Base-by-base conservation (phyloP, 1,140 invertebrate genomes). In the Drosophila lowei region DNA sequence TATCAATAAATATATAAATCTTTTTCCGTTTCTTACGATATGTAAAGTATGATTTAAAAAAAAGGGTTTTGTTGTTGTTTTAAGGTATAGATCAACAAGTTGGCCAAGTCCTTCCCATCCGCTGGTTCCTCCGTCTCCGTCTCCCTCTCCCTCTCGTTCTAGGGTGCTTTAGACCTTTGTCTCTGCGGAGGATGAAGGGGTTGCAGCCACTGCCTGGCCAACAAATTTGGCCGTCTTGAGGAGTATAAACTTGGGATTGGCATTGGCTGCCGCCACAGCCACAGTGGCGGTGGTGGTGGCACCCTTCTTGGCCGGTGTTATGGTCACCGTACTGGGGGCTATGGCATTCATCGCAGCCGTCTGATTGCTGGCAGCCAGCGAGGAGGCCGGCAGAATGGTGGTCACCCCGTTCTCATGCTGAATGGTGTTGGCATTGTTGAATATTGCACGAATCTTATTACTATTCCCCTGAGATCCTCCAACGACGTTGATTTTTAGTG, bases 321-420 rank as follows among this genome's bases (percentile, higher is more conserved):
- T 90, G 54, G 89, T 90, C 48, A 90, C 89, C 18, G 85, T 90
- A 47, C 85, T 90, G 23, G 85, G 89, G 5, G 79, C 89, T 9
- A 89, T 81, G 9, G 89, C 89, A 60, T 89, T 88, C 89, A 90
- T 90, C 7, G 89, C 89, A 2, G 89, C 81, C 16, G 79, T 85
- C 47, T 90, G 85, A 58, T 78, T 78, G 23, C 66, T 80, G 21
- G 89, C 89, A 16, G 89, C 89, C 60, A 89, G 28, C 23, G 89
- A 90, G 15, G 85, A 90, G 9, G 89, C 89, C 11, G 89, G 89
- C 65, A 90, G 54, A 25, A 90, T 90, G 23, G 89, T 90, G 11
- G 89, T 90, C 28, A 90, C 83, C 3, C 89, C 89, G 47, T 90
- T 90, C 68, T 90, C 89, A 57, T 90, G 89, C 52, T 90, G 89